These are phyloP conservation scores for Saccostrea echinata DNA, from an alignment of 1,140 invertebrate genomes.

Conservation along the genomic window DNA sequence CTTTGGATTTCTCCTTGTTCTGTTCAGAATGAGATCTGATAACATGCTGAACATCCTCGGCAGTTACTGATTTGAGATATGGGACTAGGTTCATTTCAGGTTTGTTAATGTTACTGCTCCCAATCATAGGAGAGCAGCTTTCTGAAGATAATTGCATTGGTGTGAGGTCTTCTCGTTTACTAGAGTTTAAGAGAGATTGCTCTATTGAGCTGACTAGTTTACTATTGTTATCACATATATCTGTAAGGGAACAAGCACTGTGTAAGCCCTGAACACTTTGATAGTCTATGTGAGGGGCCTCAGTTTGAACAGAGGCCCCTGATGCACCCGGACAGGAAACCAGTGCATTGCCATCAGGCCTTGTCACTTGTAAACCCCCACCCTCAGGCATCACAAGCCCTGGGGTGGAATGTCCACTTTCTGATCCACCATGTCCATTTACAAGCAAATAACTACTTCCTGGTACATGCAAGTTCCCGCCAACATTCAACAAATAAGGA, in stretches of 20 bases:
- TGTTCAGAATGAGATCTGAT: slow-evolving; percentile 44
- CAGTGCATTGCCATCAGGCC: background rate
- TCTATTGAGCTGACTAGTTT: slow-evolving; percentile 34
- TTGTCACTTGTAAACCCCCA: background rate
- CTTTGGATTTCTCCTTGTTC: slow-evolving; percentile 35
- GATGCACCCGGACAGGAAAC: background rate
- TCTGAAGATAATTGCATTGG: slow-evolving; percentile 38
- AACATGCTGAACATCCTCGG: slow-evolving; percentile 51
- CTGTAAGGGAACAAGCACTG: slow-evolving; percentile 15
- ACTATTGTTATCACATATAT: slow-evolving; percentile 23
- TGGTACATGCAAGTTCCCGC: slow-evolving; percentile 29
- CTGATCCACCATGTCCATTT: slow-evolving; percentile 25
- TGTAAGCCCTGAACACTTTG: slow-evolving; percentile 20
- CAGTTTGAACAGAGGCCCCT: background rate
- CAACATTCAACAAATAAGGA: slow-evolving; percentile 39
- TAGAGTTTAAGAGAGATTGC: slow-evolving; percentile 19
- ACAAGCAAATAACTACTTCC: slow-evolving; percentile 13
- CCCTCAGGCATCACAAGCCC: slow-evolving; percentile 11
- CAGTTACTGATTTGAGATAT: slow-evolving; percentile 52
- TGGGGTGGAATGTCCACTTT: background rate
- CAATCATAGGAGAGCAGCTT: background rate
- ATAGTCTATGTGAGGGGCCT: background rate
- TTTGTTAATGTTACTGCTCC: background rate
- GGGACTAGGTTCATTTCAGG: slow-evolving; percentile 47
- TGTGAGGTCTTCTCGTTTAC: slow-evolving; percentile 23